A percentile compares a stretch with the other conserved stretches of the same genome.
Conservation (phyloP, 2,888 invertebrate genomes). For the Lottia gigantea region DNA sequence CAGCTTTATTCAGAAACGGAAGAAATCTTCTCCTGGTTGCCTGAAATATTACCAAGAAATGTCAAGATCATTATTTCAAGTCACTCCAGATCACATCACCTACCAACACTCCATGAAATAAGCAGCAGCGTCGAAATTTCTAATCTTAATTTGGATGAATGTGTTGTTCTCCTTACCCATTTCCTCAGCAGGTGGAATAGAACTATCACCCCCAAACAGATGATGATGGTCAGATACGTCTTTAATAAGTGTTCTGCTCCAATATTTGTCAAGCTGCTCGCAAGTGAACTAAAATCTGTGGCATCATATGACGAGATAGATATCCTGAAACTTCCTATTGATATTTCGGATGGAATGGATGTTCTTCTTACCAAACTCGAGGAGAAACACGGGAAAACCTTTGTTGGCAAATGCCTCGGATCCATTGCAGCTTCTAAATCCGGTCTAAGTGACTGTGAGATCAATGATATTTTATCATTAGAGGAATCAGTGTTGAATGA, state of each 20-base stretch:
- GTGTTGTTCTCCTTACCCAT: slow-evolving; percentile 37
- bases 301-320: slow-evolving; percentile 37
- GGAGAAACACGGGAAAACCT: slow-evolving; percentile 45
- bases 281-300: slow-evolving; percentile 45
- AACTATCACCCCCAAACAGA: slow-evolving; percentile 47
- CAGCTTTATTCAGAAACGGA: slow-evolving; percentile 24
- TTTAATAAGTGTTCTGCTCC: slow-evolving; percentile 51
- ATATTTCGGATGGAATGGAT: slow-evolving; percentile 44
- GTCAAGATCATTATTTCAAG: slow-evolving; percentile 60
- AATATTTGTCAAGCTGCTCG: slow-evolving; percentile 52
- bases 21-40: slow-evolving; percentile 51
- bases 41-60: slow-evolving; percentile 51
- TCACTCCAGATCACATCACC: slow-evolving; percentile 39
- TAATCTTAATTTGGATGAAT: slow-evolving; percentile 32
- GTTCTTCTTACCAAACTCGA: slow-evolving; percentile 51
- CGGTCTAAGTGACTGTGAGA: slow-evolving; percentile 66
- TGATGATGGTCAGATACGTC: slow-evolving; percentile 37
- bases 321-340: slow-evolving; percentile 34
- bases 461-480: slow-evolving; percentile 66
- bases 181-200: slow-evolving; percentile 38
- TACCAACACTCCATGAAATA: slow-evolving; percentile 30
- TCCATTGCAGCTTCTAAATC: slow-evolving; percentile 60
- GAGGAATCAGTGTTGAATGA: slow-evolving; percentile 62
- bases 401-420: slow-evolving; percentile 53
- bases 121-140: slow-evolving; percentile 22